Evolutionary conservation across 2,797 vertebrate species (phyloP).

Genomic region (Loriculus beryllinus): DNA sequence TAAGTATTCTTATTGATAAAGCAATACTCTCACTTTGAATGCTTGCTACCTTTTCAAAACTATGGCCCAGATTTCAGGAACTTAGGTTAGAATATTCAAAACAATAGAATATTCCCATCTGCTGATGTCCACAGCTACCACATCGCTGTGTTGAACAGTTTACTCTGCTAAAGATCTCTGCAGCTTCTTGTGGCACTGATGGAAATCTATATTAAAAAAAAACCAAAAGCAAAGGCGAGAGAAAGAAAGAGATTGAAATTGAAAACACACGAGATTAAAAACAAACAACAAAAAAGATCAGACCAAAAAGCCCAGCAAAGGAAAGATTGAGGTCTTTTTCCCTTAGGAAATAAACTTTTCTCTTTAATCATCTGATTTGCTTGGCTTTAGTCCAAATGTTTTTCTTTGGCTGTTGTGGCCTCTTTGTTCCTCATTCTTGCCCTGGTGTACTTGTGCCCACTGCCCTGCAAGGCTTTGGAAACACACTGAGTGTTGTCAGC

Average conservation of each 20-base stretch:
- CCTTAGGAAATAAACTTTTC: background rate
- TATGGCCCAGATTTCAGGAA: background rate
- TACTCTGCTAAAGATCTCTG: background rate
- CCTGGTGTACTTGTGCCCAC: background rate
- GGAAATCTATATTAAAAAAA: background rate
- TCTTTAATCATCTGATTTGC: background rate
- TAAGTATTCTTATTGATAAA: background rate
- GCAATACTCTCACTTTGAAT: background rate
- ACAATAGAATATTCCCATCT: background rate
- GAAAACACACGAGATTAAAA: constrained; percentile 54
- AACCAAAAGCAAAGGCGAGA: background rate
- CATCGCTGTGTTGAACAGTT: background rate
- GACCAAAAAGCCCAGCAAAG: background rate
- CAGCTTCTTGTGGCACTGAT: background rate
- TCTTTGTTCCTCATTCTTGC: background rate
- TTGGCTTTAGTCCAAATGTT: background rate
- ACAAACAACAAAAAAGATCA: background rate
- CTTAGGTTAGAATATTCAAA: background rate
- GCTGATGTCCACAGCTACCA: background rate
- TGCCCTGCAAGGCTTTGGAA: background rate
- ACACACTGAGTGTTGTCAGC: background rate
- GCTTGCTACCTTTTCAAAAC: background rate
- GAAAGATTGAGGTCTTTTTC: background rate
- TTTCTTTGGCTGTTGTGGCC: background rate
- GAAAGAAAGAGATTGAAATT: background rate